phyloP scores from a whole-genome alignment of 64 coral and sea anemone genomes.

The Actinia equina region DNA sequence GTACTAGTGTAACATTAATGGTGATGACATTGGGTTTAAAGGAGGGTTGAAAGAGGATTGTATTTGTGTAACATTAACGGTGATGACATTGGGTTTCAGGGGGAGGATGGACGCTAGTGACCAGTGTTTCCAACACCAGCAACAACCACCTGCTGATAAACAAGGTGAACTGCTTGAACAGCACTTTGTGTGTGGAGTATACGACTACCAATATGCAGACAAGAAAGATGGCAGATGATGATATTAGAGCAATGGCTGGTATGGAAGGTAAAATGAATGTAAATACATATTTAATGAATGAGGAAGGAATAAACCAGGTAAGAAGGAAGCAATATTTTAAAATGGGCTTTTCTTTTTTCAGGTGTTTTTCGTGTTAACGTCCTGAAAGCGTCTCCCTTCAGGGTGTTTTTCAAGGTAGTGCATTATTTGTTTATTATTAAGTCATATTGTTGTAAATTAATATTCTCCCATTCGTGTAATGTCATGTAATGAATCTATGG shows the following conservation, averaged over 20 bases:
- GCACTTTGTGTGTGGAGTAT: background rate
- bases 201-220: background rate
- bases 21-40: too few species aligned
- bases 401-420: background rate
- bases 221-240: background rate
- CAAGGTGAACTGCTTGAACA: conserved; percentile 12
- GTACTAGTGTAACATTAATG: too few species aligned
- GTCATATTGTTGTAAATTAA: too few species aligned
- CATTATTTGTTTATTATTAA: background rate
- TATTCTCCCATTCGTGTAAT: too few species aligned
- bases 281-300: background rate
- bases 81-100: background rate
- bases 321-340: too few species aligned
- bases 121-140: background rate
- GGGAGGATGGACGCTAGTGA: background rate
- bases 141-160: background rate
- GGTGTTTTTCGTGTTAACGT: background rate
- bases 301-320: too few species aligned
- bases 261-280: background rate
- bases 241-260: background rate
- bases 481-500: too few species aligned
- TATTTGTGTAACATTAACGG: background rate
- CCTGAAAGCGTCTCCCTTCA: background rate
- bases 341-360: background rate
- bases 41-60: too few species aligned